Conservation (phyloP, 2,797 vertebrate genomes). For the Micromesistius poutassou region DNA sequence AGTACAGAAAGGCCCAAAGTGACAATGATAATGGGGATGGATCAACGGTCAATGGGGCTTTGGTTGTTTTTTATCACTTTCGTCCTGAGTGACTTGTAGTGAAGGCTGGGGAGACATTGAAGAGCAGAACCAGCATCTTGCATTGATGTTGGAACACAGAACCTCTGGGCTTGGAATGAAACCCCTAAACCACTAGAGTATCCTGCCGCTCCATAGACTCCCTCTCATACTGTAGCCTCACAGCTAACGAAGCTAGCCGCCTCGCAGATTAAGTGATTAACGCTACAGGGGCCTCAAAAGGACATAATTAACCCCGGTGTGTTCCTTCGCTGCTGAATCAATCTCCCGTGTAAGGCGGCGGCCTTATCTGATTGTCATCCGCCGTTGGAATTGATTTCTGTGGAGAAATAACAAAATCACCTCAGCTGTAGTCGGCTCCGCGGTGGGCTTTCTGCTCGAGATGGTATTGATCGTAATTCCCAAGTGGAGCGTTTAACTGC, state of each 20-base stretch:
- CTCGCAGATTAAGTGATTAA: slow-evolving; percentile 22
- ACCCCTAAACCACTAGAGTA: neutral
- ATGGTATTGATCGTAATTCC: neutral
- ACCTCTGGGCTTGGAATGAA: neutral
- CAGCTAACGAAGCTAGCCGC: slow-evolving; percentile 8
- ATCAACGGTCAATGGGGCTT: no score
- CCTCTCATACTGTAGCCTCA: slow-evolving; percentile 2
- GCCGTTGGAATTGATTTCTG: neutral
- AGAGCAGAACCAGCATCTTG: neutral
- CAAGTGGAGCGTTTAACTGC: slow-evolving; percentile 1
- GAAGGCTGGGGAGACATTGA: neutral
- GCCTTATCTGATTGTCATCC: slow-evolving; percentile 13
- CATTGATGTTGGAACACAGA: neutral
- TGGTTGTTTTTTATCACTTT: neutral
- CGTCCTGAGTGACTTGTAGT: neutral
- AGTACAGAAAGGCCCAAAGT: no score
- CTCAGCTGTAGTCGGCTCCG: neutral
- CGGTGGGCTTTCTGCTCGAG: neutral
- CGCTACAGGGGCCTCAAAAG: slow-evolving; percentile 16
- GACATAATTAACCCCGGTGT: slow-evolving; percentile 31
- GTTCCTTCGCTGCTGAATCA: slow-evolving; percentile 6
- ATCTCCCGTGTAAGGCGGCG: slow-evolving; percentile 3
- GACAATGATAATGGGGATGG: no score
- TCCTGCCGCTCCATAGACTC: neutral
- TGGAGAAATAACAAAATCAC: slow-evolving; percentile 18